phyloP scores from a whole-genome alignment of 1,140 invertebrate species.

The Piezodorus guildinii region DNA sequence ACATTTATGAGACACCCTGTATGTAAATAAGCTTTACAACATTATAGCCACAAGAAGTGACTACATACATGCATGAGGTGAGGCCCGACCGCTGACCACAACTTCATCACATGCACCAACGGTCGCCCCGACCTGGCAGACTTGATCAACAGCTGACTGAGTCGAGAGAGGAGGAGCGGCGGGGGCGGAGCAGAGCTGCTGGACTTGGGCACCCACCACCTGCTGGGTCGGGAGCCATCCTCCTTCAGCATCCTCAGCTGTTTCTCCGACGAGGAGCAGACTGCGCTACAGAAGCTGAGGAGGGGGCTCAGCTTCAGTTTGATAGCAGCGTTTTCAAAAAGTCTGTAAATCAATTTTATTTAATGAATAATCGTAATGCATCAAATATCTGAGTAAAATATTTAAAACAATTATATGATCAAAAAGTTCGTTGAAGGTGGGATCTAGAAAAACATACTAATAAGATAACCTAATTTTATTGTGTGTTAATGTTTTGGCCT shows the following conservation, averaged over 20 bases:
- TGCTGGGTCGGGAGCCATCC: conserved; percentile 19
- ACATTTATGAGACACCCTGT: too few species aligned
- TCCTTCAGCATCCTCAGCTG: conserved; percentile 40
- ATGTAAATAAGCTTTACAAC: too few species aligned
- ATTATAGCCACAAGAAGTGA: too few species aligned
- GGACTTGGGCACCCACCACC: conserved; percentile 21
- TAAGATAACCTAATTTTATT: too few species aligned
- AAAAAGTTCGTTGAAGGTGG: too few species aligned
- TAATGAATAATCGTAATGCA: too few species aligned
- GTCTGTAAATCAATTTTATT: conserved; percentile 31
- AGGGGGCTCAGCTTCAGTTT: conserved; percentile 74
- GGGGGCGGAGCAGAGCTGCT: conserved; percentile 14
- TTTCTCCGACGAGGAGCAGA: conserved; percentile 69
- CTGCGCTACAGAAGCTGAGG: conserved; percentile 63
- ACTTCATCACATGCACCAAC: conserved; percentile 75
- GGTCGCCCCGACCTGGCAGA: conserved; percentile 76
- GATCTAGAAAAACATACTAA: too few species aligned
- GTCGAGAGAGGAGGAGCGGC: conserved; percentile 50
- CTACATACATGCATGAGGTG: conserved; percentile 74
- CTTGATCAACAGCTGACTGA: conserved; percentile 77
- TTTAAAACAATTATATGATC: too few species aligned
- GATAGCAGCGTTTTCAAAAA: conserved; percentile 74
- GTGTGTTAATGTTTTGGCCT: too few species aligned
- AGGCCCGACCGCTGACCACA: conserved; percentile 77
- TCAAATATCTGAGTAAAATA: too few species aligned